Percentiles rank a stretch among this genome's conserved stretches.
phyloP scores from a whole-genome alignment of 2,888 invertebrate genomes.

The Syrista parreyssii region DNA sequence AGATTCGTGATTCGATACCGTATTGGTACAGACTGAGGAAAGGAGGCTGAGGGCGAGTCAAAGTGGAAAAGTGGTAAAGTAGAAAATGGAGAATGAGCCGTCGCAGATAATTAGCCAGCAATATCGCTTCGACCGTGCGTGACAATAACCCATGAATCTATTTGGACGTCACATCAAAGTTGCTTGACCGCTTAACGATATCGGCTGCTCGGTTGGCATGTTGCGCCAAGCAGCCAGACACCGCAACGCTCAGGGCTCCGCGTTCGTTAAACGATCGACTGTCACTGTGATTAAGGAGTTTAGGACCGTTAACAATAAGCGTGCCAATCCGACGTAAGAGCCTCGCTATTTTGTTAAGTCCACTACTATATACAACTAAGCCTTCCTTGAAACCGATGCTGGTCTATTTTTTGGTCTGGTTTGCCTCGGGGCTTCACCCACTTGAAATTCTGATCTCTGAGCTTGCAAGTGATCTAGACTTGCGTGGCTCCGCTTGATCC shows the following conservation, averaged over 20 bases:
- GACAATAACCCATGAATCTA: slow-evolving; percentile 51
- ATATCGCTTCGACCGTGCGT: slow-evolving; percentile 32
- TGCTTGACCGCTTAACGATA: slow-evolving; percentile 41
- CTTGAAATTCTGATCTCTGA: neutral
- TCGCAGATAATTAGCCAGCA: slow-evolving; percentile 38
- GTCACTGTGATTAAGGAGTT: slow-evolving; percentile 34
- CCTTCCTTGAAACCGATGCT: too few relatives aligned
- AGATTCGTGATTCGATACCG: too few relatives aligned
- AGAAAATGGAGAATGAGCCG: slow-evolving; percentile 8
- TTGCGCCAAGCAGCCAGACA: neutral
- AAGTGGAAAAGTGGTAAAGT: too few relatives aligned
- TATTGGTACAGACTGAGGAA: too few relatives aligned
- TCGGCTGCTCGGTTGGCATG: neutral
- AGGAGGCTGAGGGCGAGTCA: too few relatives aligned
- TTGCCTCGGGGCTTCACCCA: too few relatives aligned
- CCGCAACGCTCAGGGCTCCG: neutral
- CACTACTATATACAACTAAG: neutral
- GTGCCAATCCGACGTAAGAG: too few relatives aligned
- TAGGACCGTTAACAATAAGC: neutral
- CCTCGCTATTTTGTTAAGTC: neutral
- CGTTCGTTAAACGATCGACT: slow-evolving; percentile 35
- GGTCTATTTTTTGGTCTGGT: too few relatives aligned
- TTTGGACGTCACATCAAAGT: slow-evolving; percentile 48
- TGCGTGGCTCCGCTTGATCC: neutral
- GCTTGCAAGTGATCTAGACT: neutral